phyloP scores from a whole-genome alignment of 2,113 vertebrate genomes.

The Willisornis vidua region DNA sequence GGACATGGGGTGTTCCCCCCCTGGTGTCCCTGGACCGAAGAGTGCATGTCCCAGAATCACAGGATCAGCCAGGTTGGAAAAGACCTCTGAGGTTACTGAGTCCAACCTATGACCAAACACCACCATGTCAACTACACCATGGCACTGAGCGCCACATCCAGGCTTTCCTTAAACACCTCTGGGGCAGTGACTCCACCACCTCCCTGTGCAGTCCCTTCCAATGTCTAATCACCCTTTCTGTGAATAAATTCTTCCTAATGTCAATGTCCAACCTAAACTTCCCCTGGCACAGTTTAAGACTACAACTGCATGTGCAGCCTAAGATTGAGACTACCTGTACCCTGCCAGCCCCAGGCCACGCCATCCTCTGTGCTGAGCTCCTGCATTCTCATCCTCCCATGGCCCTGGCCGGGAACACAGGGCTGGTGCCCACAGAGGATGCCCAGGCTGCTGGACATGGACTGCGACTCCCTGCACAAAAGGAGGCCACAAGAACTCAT shows the following conservation, averaged over 20 bases:
- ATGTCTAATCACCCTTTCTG: neutral
- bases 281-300: neutral
- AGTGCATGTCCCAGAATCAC: neutral
- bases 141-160: neutral
- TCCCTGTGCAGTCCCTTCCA: rapidly evolving
- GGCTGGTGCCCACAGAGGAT: neutral
- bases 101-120: neutral
- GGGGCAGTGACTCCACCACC: too few species aligned
- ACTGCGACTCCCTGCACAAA: neutral
- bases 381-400: rapidly evolving
- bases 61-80: neutral
- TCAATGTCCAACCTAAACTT: neutral
- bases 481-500: neutral
- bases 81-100: neutral
- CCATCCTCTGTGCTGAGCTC: neutral
- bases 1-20: rapidly evolving
- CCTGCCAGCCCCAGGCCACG: rapidly evolving
- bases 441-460: neutral
- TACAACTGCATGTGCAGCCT: neutral
- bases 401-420: rapidly evolving
- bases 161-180: neutral
- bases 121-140: neutral
- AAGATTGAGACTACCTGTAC: neutral
- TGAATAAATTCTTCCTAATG: neutral
- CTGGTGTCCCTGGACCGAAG: rapidly evolving